Conservation (phyloP, 1,140 invertebrate species). For the Ceratitis capitata region DNA sequence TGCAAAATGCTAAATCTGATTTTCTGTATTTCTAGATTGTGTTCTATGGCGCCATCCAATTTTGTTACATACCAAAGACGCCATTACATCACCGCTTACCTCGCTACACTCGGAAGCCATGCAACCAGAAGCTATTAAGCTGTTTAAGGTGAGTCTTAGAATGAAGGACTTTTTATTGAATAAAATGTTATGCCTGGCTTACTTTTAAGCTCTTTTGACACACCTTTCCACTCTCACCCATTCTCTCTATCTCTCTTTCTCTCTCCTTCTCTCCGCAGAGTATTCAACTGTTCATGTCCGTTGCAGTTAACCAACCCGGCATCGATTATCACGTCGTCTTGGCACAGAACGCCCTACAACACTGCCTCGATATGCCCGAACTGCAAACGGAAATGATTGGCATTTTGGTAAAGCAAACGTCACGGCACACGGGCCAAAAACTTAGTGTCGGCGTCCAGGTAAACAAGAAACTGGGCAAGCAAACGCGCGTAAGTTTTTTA, state of each 20-base stretch:
- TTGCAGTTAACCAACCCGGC: constrained; percentile 90
- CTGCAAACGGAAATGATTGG: constrained; percentile 92
- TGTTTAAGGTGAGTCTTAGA: constrained; percentile 84
- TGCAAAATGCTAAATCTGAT: too few species aligned
- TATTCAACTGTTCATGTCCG: constrained; percentile 93
- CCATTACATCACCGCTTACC: constrained; percentile 84
- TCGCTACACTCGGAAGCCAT: constrained; percentile 85
- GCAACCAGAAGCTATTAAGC: constrained; percentile 90
- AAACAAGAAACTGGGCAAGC: constrained; percentile 70
- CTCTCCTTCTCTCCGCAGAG: constrained; percentile 72
- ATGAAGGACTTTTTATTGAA: not conserved
- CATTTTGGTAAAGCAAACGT: constrained; percentile 91
- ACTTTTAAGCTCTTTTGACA: not conserved
- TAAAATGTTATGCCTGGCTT: too few species aligned
- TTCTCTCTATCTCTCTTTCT: not conserved
- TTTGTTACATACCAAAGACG: constrained; percentile 90
- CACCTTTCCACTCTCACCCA: not conserved
- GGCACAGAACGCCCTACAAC: constrained; percentile 92
- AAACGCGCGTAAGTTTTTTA: constrained; percentile 72
- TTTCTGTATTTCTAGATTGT: constrained; percentile 72
- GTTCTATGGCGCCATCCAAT: constrained; percentile 94
- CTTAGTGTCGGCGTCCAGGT: constrained; percentile 86
- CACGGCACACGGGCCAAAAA: constrained; percentile 84
- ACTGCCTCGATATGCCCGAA: constrained; percentile 87
- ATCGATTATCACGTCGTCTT: constrained; percentile 96